A percentile compares a stretch with the other conserved stretches of the same genome.
Conservation (phyloP, 2,113 vertebrate species). For the Cairina moschata region DNA sequence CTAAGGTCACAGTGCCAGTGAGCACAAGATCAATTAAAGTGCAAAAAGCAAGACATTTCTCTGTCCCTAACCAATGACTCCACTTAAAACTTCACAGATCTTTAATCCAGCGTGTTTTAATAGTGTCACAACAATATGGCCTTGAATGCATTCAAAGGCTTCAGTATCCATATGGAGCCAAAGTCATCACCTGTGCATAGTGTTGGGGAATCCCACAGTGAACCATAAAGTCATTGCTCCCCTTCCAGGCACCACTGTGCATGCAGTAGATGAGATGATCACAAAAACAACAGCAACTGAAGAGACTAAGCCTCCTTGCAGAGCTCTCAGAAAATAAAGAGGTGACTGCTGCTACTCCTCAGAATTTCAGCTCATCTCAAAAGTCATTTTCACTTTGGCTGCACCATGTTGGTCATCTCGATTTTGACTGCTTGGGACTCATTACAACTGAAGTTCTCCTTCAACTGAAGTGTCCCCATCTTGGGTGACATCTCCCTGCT, state of each 20-base stretch:
- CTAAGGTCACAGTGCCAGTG: background rate
- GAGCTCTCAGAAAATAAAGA: background rate
- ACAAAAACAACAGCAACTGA: background rate
- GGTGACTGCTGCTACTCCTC: background rate
- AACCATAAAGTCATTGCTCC: background rate
- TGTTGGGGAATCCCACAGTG: background rate
- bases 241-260: background rate
- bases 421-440: background rate
- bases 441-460: background rate
- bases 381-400: background rate
- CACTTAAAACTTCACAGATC: background rate
- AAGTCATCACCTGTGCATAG: background rate
- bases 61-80: fast-evolving
- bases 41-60: background rate
- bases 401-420: background rate
- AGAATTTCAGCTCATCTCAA: background rate
- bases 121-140: background rate
- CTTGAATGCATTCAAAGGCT: background rate
- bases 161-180: background rate
- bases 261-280: background rate
- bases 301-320: background rate
- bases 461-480: background rate
- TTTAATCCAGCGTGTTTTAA: background rate
- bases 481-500: background rate
- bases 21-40: background rate